Evolutionary conservation across 37 sponge, comb jelly and placozoan species (phyloP), one percentile per base, ranked within the genome.

Genomic region (Tethya wilhelma): DNA sequence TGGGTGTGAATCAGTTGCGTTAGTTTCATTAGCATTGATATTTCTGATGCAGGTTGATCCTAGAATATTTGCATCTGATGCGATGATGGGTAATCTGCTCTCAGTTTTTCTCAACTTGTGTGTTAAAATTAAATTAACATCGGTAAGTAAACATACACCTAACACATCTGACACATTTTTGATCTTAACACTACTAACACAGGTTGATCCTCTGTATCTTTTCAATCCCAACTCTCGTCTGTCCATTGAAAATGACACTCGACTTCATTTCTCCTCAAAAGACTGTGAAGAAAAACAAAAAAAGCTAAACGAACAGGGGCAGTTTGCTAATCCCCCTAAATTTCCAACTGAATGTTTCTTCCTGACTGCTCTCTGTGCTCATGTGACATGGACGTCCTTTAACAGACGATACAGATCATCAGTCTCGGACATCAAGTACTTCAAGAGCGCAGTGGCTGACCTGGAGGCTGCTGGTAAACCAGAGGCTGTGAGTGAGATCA

Each of bases 291-390:
- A 83, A 23, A 59, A 81, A 41, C 49, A 42, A n/a, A 64, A 75
- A 62, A 63, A 67, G 25, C 37, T 78, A 2, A 28, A 2, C 20
- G 44, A 41, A 1, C 70, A 69, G 25, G 44, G 28, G 2, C 4
- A 6, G 2, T 76, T 78, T n/a, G 9, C 45, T 5, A 28, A 34
- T 30, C 59, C 75, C 19, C 57, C 85, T 56, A 97, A 95, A 70
- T 97, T 97, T 56, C 84, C 91, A 25, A 95, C 98, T 0, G 98
- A 97, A 69, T 97, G 98, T 56, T 97, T 97, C 86, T 77, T 89
- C 70, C 57, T 97, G 82, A 93, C 98, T 0, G 81, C 84, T 0
- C 84, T 88, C 43, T 78, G 88, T 38, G 66, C 85, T 43, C 93
- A 97, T 69, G 49, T 97, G n/a, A 56, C 89, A 20, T 78, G 91